A percentile compares a stretch with the other conserved stretches of the same genome.
phyloP scores from a whole-genome alignment of 2,888 invertebrate species.

The Trypoxylon attenuatum region DNA sequence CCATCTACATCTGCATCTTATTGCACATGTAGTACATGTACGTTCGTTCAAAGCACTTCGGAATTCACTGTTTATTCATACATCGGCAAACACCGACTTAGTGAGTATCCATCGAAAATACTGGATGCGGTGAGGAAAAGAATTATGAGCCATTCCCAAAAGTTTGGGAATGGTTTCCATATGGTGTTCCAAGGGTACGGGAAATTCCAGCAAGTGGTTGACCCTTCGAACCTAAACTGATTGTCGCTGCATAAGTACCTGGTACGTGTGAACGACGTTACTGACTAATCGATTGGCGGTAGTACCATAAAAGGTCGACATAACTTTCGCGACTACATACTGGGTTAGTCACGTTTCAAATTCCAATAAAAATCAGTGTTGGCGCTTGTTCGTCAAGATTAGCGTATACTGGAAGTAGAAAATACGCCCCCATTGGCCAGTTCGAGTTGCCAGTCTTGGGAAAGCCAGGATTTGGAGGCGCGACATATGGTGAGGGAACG shows the following conservation, averaged over 20 bases:
- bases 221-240: background rate
- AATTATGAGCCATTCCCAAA: too few relatives aligned
- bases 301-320: conserved; percentile 46
- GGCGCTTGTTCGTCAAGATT: conserved; percentile 36
- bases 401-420: conserved; percentile 7
- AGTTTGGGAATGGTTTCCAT: background rate
- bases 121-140: too few relatives aligned
- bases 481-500: conserved; percentile 60
- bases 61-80: too few relatives aligned
- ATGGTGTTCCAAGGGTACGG: background rate
- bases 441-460: conserved; percentile 46
- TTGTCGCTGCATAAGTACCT: background rate
- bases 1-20: too few relatives aligned
- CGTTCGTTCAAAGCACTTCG: too few relatives aligned
- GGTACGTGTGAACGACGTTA: conserved; percentile 1
- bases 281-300: conserved; percentile 43
- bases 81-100: too few relatives aligned
- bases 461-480: conserved; percentile 42
- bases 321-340: conserved; percentile 20
- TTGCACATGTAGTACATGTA: too few relatives aligned
- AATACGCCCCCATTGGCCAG: conserved; percentile 7
- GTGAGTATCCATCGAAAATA: too few relatives aligned
- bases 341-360: conserved; percentile 33
- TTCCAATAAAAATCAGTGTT: conserved; percentile 11
- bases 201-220: conserved; percentile 11